phyloP scores from a whole-genome alignment of 2,888 invertebrate genomes.

The Drosophila atroscutellata region DNA sequence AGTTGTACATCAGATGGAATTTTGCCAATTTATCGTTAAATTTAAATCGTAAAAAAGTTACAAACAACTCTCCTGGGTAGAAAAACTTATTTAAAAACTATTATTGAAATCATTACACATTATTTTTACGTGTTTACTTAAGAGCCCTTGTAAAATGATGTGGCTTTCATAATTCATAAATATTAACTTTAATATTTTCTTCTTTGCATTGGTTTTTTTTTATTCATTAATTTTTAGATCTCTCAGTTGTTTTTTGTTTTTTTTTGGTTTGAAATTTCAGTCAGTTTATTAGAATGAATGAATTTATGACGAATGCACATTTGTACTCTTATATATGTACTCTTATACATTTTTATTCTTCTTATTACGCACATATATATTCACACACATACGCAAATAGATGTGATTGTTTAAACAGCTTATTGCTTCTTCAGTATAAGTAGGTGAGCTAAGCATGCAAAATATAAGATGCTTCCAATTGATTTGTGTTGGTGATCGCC shows the following conservation, averaged over 20 bases:
- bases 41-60: constrained; percentile 77
- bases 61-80: constrained; percentile 73
- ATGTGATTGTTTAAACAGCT: constrained; percentile 73
- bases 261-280: constrained; percentile 64
- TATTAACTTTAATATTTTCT: constrained; percentile 5
- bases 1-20: constrained; percentile 57
- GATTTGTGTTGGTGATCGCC: neutral
- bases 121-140: constrained; percentile 54
- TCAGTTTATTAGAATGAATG: constrained; percentile 70
- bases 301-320: constrained; percentile 26
- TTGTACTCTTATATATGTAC: neutral
- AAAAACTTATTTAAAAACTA: constrained; percentile 79
- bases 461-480: neutral
- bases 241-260: constrained; percentile 21
- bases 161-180: constrained; percentile 38
- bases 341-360: neutral
- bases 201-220: constrained; percentile 17
- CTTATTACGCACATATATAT: neutral
- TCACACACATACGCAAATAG: constrained; percentile 20
- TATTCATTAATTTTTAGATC: constrained; percentile 17
- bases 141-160: constrained; percentile 62
- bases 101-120: constrained; percentile 73
- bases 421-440: constrained; percentile 70
- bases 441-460: constrained; percentile 10
- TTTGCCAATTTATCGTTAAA: constrained; percentile 72